Percentiles rank a stretch among this genome's conserved stretches.
Conservation (phyloP, 2,888 invertebrate genomes). For the Callyntrura guangdongensis region DNA sequence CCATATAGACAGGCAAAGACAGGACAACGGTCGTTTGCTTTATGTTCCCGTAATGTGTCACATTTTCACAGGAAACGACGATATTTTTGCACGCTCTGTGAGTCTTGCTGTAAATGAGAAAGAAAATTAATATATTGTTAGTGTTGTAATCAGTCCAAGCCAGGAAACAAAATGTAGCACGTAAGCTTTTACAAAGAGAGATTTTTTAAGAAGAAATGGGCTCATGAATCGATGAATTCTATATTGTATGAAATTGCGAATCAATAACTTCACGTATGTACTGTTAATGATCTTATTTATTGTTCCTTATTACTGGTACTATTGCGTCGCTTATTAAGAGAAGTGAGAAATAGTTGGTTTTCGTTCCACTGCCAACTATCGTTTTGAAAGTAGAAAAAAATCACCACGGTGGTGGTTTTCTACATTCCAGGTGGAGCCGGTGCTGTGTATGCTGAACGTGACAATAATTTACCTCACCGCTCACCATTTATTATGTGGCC, state of each 20-base stretch:
- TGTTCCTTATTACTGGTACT: no score
- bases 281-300: no score
- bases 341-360: no score
- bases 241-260: background rate
- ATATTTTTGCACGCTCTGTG: background rate
- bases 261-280: background rate
- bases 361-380: no score
- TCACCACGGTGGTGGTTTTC: no score
- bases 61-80: background rate
- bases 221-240: background rate
- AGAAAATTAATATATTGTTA: background rate
- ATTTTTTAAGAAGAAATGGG: background rate
- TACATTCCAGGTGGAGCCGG: no score
- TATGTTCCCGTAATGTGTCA: constrained; percentile 38
- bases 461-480: no score
- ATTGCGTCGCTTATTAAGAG: no score
- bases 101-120: constrained; percentile 11
- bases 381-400: no score
- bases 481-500: no score
- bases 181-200: background rate
- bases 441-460: no score
- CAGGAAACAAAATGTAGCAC: background rate
- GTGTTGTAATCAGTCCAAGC: background rate
- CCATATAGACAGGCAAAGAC: constrained; percentile 38
- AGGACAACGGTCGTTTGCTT: constrained; percentile 33